Conservation (phyloP, 2,797 vertebrate species). For the Centroberyx gerrardi region DNA sequence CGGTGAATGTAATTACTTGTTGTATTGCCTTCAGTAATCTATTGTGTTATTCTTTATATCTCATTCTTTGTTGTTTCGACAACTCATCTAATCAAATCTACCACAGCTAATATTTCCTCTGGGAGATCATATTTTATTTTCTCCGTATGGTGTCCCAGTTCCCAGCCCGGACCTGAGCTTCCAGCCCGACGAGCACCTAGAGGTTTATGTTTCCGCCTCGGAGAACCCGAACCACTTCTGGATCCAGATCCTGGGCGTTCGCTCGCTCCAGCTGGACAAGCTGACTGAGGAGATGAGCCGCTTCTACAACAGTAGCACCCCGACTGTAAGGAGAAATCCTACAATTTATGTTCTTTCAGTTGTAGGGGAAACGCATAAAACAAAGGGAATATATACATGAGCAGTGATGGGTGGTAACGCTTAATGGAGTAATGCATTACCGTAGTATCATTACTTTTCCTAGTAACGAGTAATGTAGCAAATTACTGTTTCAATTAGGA, state of each 20-base stretch:
- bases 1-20: too few relatives aligned
- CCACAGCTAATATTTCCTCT: too few relatives aligned
- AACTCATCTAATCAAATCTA: background rate
- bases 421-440: too few relatives aligned
- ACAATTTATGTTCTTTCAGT: background rate
- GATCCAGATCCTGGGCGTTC: constrained; percentile 93
- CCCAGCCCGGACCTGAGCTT: constrained; percentile 94
- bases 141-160: constrained; percentile 76
- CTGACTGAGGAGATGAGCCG: constrained; percentile 90
- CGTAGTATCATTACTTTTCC: too few relatives aligned
- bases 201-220: constrained; percentile 91
- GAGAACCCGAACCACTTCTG: constrained; percentile 94
- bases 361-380: background rate
- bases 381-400: too few relatives aligned
- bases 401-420: too few relatives aligned
- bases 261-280: constrained; percentile 91
- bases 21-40: too few relatives aligned
- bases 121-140: background rate
- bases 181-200: constrained; percentile 90
- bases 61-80: background rate
- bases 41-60: background rate
- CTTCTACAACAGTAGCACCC: constrained; percentile 80
- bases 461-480: too few relatives aligned
- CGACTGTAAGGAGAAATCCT: constrained; percentile 68
- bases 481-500: too few relatives aligned